Percentiles rank a stretch among this genome's conserved stretches.
phyloP scores from a whole-genome alignment of 2,888 invertebrate species.

The Ecliptopera silaceata region DNA sequence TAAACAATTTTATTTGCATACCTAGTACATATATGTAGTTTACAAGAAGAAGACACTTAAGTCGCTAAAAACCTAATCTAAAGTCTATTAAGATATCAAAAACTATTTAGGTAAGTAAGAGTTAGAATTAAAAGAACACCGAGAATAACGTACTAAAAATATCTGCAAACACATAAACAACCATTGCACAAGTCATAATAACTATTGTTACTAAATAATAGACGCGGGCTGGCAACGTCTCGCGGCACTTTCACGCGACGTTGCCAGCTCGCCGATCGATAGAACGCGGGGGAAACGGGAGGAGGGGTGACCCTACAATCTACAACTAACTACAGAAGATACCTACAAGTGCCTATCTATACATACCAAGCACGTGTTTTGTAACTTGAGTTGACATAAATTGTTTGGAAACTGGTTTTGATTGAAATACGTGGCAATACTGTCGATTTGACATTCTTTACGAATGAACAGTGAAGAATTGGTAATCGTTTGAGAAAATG shows the following conservation, averaged over 20 bases:
- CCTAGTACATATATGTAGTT: no score
- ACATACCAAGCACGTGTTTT: conserved; percentile 19
- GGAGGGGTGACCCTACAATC: conserved; percentile 31
- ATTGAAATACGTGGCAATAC: background rate
- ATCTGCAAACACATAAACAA: conserved; percentile 29
- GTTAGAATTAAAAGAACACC: no score
- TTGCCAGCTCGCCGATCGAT: conserved; percentile 36
- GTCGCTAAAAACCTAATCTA: no score
- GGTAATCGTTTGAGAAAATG: no score
- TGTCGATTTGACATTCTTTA: background rate
- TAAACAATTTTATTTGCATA: no score
- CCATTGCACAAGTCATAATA: conserved; percentile 63
- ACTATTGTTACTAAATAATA: conserved; percentile 56
- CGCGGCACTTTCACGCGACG: conserved; percentile 53
- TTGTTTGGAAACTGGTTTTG: background rate
- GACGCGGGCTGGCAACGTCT: conserved; percentile 65
- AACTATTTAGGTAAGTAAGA: no score
- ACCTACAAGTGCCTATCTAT: conserved; percentile 5
- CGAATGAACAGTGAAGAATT: no score
- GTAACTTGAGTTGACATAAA: conserved; percentile 7
- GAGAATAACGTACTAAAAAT: conserved; percentile 18
- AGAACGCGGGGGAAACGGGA: conserved; percentile 27
- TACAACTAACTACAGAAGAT: conserved; percentile 17
- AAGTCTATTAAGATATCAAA: no score
- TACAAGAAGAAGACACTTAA: no score